Percentiles rank a stretch among this genome's conserved stretches.
Conservation (phyloP, 2,797 vertebrate genomes). For the Gymnothorax reevesii region DNA sequence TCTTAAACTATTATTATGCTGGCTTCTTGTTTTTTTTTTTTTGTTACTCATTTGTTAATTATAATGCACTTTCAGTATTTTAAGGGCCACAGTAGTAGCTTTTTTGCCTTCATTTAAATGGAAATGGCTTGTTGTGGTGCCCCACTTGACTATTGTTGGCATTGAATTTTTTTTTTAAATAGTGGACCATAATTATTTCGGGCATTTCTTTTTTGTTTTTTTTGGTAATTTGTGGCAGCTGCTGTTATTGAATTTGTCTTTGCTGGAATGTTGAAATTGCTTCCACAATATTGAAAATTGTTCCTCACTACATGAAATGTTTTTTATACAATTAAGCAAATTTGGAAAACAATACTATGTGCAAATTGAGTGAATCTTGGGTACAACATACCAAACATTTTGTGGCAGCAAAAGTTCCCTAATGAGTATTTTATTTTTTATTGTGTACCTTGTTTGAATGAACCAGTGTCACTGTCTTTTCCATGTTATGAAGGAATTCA, state of each 20-base stretch:
- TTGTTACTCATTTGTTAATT: conserved; percentile 42
- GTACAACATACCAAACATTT: neutral
- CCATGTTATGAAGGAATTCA: conserved; percentile 14
- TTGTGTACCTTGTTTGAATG: neutral
- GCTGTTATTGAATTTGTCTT: conserved; percentile 38
- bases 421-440: conserved; percentile 31
- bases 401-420: conserved; percentile 20
- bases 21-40: conserved; percentile 49
- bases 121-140: conserved; percentile 35
- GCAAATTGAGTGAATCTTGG: neutral
- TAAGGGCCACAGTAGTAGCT: conserved; percentile 41
- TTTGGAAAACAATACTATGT: neutral
- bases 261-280: conserved; percentile 21
- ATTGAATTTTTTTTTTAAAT: conserved; percentile 42
- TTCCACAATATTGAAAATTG: neutral
- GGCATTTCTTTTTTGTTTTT: conserved; percentile 17
- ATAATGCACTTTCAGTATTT: conserved; percentile 65
- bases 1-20: conserved; percentile 47
- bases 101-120: conserved; percentile 41
- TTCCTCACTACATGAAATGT: neutral
- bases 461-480: conserved; percentile 26
- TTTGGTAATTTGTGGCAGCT: conserved; percentile 29
- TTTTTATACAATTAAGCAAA: neutral
- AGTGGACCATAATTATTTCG: conserved; percentile 57
- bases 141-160: conserved; percentile 40